These are phyloP conservation scores for Corythornis vintsioides DNA, from an alignment of 2,113 vertebrate species.

Conservation along the genomic window DNA sequence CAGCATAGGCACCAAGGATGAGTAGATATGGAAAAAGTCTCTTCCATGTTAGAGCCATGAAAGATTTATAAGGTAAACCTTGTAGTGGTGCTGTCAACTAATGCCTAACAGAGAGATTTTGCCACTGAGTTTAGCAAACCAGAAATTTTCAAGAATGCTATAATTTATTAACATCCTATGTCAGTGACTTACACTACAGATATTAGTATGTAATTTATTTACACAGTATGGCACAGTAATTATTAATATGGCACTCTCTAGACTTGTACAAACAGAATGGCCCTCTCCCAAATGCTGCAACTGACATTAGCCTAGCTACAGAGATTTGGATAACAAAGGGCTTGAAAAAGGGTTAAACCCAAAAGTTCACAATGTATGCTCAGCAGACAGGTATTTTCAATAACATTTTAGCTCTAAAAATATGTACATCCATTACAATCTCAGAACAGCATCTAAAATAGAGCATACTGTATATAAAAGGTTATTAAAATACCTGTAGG, in stretches of 20 bases:
- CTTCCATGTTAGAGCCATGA: neutral
- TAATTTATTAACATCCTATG: neutral
- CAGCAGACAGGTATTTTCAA: neutral
- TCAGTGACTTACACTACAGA: neutral
- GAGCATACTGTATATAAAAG: neutral
- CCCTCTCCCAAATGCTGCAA: neutral
- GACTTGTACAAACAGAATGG: neutral
- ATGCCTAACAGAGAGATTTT: neutral
- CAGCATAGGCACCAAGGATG: constrained; percentile 1
- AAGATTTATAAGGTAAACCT: neutral
- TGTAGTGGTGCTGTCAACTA: neutral
- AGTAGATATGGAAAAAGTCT: neutral
- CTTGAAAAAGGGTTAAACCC: neutral
- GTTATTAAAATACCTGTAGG: no score
- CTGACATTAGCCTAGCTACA: neutral
- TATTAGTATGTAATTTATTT: constrained; percentile 29
- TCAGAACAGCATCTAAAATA: neutral
- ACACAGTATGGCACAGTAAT: neutral
- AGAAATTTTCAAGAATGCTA: neutral
- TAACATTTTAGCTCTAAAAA: neutral
- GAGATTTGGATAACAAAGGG: neutral
- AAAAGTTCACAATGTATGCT: neutral
- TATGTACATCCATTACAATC: neutral
- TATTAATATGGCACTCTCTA: neutral
- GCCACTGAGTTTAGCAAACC: neutral